These are phyloP conservation scores for Heteromyza rotundicornis DNA, from an alignment of 2,888 invertebrate genomes.

Conservation along the genomic window DNA sequence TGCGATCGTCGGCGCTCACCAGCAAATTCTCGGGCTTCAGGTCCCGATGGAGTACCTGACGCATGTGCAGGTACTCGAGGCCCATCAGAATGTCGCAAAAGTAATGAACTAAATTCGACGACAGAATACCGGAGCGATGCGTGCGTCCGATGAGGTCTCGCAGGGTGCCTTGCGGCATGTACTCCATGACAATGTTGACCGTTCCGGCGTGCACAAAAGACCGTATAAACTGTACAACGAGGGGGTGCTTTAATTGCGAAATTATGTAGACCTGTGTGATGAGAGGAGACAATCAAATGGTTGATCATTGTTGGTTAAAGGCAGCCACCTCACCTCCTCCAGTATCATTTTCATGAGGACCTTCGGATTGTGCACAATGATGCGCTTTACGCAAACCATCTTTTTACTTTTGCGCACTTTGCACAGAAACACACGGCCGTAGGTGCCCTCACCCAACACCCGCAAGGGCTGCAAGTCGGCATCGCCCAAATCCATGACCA, in stretches of 20 bases:
- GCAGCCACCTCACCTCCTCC: slow-evolving; percentile 45
- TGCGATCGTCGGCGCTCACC: slow-evolving; percentile 68
- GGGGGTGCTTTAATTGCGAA: slow-evolving; percentile 57
- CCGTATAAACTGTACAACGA: slow-evolving; percentile 55
- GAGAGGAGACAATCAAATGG: background rate
- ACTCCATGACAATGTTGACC: slow-evolving; percentile 60
- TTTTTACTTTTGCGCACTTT: slow-evolving; percentile 30
- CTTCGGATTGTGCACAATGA: slow-evolving; percentile 47
- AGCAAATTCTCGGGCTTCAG: slow-evolving; percentile 80
- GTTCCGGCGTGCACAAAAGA: slow-evolving; percentile 46
- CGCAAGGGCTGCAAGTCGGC: slow-evolving; percentile 39
- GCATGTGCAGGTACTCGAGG: slow-evolving; percentile 58
- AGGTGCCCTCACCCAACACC: slow-evolving; percentile 52
- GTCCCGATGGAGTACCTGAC: slow-evolving; percentile 67
- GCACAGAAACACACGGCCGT: slow-evolving; percentile 54
- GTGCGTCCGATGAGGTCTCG: slow-evolving; percentile 42
- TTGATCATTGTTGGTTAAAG: background rate
- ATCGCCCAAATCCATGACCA: slow-evolving; percentile 52
- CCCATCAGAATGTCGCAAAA: slow-evolving; percentile 62
- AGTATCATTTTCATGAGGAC: slow-evolving; percentile 48
- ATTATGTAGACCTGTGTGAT: slow-evolving; percentile 52
- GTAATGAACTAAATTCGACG: slow-evolving; percentile 52
- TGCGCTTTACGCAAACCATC: slow-evolving; percentile 55
- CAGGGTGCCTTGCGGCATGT: slow-evolving; percentile 54
- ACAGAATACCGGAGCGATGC: slow-evolving; percentile 18